Conservation (phyloP, 2,797 vertebrate species). For the Austrolebias charrua region DNA sequence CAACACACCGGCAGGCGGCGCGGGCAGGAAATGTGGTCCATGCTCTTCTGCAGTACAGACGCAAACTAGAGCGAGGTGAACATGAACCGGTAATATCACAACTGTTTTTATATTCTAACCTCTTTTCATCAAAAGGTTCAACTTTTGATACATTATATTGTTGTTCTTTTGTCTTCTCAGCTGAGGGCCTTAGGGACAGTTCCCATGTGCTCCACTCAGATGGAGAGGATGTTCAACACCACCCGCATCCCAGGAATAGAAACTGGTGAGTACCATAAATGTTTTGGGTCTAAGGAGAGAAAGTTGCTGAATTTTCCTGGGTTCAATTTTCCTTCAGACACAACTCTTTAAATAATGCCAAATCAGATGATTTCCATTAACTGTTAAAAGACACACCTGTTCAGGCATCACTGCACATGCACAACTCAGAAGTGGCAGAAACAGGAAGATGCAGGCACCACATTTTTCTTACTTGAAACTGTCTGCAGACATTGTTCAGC, state of each 20-base stretch:
- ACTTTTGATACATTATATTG: background rate
- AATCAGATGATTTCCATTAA: too few relatives aligned
- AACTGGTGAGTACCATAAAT: constrained; percentile 75
- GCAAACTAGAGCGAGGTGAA: constrained; percentile 91
- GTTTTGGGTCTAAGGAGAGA: background rate
- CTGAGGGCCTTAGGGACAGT: constrained; percentile 88
- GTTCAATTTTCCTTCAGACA: too few relatives aligned
- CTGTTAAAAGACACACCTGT: too few relatives aligned
- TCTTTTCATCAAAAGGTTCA: background rate
- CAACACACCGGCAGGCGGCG: constrained; percentile 86
- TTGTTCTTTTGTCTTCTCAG: constrained; percentile 60
- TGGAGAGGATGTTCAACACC: constrained; percentile 96
- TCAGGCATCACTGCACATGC: too few relatives aligned
- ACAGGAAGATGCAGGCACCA: too few relatives aligned
- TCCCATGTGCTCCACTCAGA: constrained; percentile 94
- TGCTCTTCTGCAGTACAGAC: constrained; percentile 89
- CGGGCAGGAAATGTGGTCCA: constrained; percentile 89
- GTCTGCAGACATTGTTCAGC: constrained; percentile 83
- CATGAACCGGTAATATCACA: constrained; percentile 82
- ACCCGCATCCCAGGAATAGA: constrained; percentile 90
- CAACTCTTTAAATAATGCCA: too few relatives aligned
- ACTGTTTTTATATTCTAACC: too few relatives aligned
- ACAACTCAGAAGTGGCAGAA: background rate
- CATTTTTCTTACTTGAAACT: background rate
- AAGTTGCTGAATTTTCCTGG: too few relatives aligned